Percentiles rank a stretch among this genome's conserved stretches.
Evolutionary conservation across 2,888 invertebrate genomes (phyloP).

Genomic region (Sycophila texana): DNA sequence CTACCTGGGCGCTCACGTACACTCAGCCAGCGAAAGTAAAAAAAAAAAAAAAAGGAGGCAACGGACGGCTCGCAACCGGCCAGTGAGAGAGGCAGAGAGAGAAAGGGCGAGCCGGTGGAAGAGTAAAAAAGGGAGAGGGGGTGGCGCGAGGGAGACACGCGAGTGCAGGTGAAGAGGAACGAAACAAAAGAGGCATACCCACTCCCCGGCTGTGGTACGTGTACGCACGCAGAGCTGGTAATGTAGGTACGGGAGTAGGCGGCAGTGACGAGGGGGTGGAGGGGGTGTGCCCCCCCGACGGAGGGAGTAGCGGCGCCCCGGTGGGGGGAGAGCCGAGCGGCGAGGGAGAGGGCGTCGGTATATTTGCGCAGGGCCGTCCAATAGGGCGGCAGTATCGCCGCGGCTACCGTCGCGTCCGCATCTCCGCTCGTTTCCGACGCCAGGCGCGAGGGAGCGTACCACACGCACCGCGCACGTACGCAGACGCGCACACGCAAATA

Average conservation of each 20-base stretch:
- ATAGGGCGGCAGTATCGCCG: constrained; percentile 76
- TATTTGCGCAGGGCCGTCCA: constrained; percentile 75
- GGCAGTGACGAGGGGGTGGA: constrained; percentile 16
- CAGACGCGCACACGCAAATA: neutral
- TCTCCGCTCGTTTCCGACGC: constrained; percentile 9
- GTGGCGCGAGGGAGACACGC: constrained; percentile 19
- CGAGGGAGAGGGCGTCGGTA: constrained; percentile 73
- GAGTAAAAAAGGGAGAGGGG: neutral
- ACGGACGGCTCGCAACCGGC: neutral
- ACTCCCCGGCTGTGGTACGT: neutral
- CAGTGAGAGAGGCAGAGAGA: neutral
- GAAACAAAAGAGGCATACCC: constrained; percentile 22
- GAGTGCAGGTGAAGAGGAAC: constrained; percentile 37
- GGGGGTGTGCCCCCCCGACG: constrained; percentile 7
- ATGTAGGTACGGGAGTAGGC: neutral
- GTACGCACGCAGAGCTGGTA: constrained; percentile 14
- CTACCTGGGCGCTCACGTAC: neutral
- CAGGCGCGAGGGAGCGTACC: neutral
- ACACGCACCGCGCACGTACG: neutral
- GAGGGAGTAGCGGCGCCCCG: constrained; percentile 9
- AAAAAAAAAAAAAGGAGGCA: neutral
- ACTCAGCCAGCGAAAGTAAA: neutral
- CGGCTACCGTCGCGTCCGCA: constrained; percentile 73
- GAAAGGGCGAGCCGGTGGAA: neutral
- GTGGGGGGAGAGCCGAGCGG: constrained; percentile 51